Evolutionary conservation across 1,140 invertebrate genomes (phyloP), one percentile per base, ranked within the genome.

Genomic region (Ooceraea biroi): DNA sequence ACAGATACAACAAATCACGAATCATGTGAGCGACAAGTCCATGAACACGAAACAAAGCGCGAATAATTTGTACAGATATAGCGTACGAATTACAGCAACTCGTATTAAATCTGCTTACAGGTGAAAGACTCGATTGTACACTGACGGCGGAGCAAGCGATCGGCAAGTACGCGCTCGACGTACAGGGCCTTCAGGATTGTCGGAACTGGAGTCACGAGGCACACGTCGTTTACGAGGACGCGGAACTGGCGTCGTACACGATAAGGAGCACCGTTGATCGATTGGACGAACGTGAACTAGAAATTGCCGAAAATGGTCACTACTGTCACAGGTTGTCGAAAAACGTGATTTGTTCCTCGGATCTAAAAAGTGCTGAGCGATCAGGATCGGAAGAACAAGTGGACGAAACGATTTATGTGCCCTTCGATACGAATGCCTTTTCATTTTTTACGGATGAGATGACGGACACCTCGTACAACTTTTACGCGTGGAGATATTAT

Each of bases 41-140:
- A 2, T 46, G n/a, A n/a, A 74, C 12, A 12, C 48, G 5, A 30
- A 41, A 63, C 30, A 69, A 27, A 25, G 5, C 5, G 19, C 8
- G 14, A 25, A 30, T 0, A 69, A 17, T 7, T 48, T 0, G 50
- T 4, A n/a, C 50, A 17, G 4, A 52, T 30, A 41, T 5, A 41
- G 3, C 5, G 27, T 27, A 68, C 41, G 25, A 78, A 55, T 78
- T 27, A 57, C 12, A 57, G 14, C 2, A 46, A 44, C 7, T 7
- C 2, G 2, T 7, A 36, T 30, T 8, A 7, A 82, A 60, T 78
- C 77, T 60, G 11, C 85, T 95, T 94, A 77, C 91, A 95, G 96
- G 96, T 3, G 96, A 97, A 90, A 92, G 96, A 72, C 95, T 95
- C 90, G 96, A 97, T 83, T 94, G 96, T 12, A 94, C 95, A 2